Base-by-base conservation (phyloP, 2,888 invertebrate species). In the Gymnoscelis rufifasciata region DNA sequence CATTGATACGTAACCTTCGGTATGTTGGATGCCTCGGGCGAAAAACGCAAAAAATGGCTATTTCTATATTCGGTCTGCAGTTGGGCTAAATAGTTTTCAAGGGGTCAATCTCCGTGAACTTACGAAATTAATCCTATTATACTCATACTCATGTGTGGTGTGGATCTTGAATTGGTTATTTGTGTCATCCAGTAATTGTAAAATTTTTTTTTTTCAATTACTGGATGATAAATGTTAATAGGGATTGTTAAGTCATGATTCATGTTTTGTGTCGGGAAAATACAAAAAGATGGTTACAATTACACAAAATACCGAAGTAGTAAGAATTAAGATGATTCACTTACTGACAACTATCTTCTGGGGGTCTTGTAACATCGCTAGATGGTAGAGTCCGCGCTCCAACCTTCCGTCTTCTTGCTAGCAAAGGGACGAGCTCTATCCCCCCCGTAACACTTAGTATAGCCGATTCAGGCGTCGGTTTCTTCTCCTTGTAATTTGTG, bases 361-460 rank as follows among this genome's bases (percentile, higher is more conserved):
- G 83, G 19, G 78, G 78, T 51, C 87, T 71, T 1, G 88, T 88
- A 54, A 88, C 83, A 56, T 88, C 88, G 60, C 87, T 88, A 12
- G 88, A 88, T 0, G 70, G 88, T 46, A 88, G 61, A 19, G 88
- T 88, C 37, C 88, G 76, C 1, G 88, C 83, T n/a, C 87, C 88
- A 3, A 83, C 74, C 3, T 83, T 74, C 48, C 93, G 86, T 58
- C 92, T 89, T 53, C 92, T 90, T 13, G 94, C 93, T 54, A 95
- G 76, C 38, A 95, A 79, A 1, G 94, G 93, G 43, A 94, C 95
- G 65, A 95, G 83, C 77, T 95, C 95, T 38, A 93, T 90, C 13
- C 94, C 94, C 12, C 92, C 92, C 1, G 91, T 92, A 51, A 89
- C 66, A 50, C 78, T 71, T 12, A 87, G 56, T 41, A 88, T 81